A percentile compares a stretch with the other conserved stretches of the same genome.
phyloP scores from a whole-genome alignment of 1,140 invertebrate species.

The Tetramorium parvispinum region DNA sequence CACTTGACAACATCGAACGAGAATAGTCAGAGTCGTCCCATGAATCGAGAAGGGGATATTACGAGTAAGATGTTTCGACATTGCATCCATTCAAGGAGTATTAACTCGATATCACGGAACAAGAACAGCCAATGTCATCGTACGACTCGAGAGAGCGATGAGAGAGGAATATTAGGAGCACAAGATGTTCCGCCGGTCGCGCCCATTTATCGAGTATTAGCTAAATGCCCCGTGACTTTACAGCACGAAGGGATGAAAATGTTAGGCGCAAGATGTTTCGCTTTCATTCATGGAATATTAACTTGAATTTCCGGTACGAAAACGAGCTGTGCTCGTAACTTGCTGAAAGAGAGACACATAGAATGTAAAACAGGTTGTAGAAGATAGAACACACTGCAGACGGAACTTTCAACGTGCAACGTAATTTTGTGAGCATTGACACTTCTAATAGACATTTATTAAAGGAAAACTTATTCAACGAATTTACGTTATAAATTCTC shows the following conservation, averaged over 20 bases:
- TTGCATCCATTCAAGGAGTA: conserved; percentile 38
- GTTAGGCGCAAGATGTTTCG: background rate
- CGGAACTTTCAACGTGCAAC: background rate
- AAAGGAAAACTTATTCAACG: background rate
- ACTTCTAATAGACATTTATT: background rate
- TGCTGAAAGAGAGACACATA: background rate
- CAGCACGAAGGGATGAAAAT: background rate
- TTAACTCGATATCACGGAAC: conserved; percentile 43
- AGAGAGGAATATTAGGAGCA: background rate
- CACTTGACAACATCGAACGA: background rate
- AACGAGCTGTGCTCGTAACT: background rate
- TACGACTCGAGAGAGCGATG: background rate
- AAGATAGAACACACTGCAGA: background rate
- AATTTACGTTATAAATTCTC: background rate
- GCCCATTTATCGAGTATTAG: conserved; percentile 46
- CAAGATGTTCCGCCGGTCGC: background rate
- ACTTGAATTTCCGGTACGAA: background rate
- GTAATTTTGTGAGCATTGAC: background rate
- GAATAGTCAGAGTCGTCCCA: background rate
- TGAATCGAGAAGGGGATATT: conserved; percentile 25
- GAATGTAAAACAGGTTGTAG: background rate
- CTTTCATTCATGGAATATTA: conserved; percentile 28
- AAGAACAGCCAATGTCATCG: conserved; percentile 34
- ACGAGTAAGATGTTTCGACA: conserved; percentile 35
- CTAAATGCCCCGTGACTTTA: conserved; percentile 26